These are phyloP conservation scores for Andinoacara biseriatus DNA, from an alignment of 2,113 vertebrate species.

Conservation along the genomic window DNA sequence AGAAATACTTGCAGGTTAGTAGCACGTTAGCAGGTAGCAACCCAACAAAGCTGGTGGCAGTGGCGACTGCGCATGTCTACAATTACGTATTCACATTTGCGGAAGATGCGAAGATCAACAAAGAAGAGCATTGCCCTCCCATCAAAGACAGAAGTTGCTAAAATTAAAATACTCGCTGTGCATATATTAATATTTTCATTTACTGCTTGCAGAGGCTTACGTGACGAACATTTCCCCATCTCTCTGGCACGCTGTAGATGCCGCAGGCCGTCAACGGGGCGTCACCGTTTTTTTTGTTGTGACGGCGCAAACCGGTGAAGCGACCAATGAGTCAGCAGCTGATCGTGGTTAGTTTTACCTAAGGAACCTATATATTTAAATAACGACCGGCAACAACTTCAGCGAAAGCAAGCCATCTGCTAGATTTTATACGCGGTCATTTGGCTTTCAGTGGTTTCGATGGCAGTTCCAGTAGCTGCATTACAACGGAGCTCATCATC, in stretches of 20 bases:
- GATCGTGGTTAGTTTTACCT: constrained; percentile 47
- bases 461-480: constrained; percentile 78
- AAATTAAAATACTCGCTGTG: neutral
- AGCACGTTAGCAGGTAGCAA: constrained; percentile 64
- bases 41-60: constrained; percentile 56
- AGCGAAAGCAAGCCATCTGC: neutral
- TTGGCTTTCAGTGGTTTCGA: constrained; percentile 35
- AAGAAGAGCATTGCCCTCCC: neutral
- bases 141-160: neutral
- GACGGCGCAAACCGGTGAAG: constrained; percentile 66
- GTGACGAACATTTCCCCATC: constrained; percentile 17
- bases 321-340: constrained; percentile 77
- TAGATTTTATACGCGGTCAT: neutral
- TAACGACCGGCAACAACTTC: constrained; percentile 4
- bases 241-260: neutral
- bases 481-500: constrained; percentile 72
- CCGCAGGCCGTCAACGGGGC: constrained; percentile 35
- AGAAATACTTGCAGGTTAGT: constrained; percentile 77
- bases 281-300: constrained; percentile 66
- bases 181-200: neutral
- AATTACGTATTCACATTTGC: constrained; percentile 31
- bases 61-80: constrained; percentile 54
- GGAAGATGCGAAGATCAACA: constrained; percentile 49
- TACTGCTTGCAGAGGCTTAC: neutral
- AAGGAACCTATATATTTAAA: constrained; percentile 46